Evolutionary conservation across 1,140 invertebrate species (phyloP), one percentile per base, ranked within the genome.

Genomic region (Calosoma granatense): DNA sequence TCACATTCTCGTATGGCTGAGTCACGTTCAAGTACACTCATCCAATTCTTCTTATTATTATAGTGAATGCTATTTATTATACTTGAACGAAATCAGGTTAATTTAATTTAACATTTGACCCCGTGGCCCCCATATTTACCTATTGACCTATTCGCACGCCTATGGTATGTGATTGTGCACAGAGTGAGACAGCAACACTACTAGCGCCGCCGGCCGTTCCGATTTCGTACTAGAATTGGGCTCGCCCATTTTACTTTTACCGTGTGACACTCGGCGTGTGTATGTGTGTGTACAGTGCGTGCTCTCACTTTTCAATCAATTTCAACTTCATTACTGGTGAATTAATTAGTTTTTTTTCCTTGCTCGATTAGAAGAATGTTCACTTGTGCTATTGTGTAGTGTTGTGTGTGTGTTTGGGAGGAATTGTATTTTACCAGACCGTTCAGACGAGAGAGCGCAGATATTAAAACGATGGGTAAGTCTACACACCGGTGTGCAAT

Each of bases 221-320:
- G 17, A 12, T 11, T 17, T 12, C 41, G 15, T 12, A 47, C 41
- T 47, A 47, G 17, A 47, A 47, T 47, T 47, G 41, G 41, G 41
- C 41, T 47, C 41, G 41, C 41, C 41, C 41, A 47, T 47, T 47
- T 47, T 47, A 47, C 41, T 47, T 47, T 47, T 47, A 47, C 15
- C 41, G 41, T 47, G 41, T 30, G 26, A 4, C 14, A 4, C 26
- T 30, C n/a, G n/a, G n/a, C n/a, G n/a, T n/a, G 26, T 36, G 26
- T 36, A 36, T 36, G 26, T 9, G 26, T 36, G 26, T 36, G 26
- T 36, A n/a, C n/a, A n/a, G n/a, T 36, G 6, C 26, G 26, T 17
- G 41, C 41, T 47, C 41, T 47, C 41, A 17, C 41, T 47, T 47
- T 47, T 47, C 15, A 47, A 47, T 47, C 41, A 47, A 47, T 47